Conservation (phyloP, 2,797 vertebrate genomes). For the Pampus argenteus region DNA sequence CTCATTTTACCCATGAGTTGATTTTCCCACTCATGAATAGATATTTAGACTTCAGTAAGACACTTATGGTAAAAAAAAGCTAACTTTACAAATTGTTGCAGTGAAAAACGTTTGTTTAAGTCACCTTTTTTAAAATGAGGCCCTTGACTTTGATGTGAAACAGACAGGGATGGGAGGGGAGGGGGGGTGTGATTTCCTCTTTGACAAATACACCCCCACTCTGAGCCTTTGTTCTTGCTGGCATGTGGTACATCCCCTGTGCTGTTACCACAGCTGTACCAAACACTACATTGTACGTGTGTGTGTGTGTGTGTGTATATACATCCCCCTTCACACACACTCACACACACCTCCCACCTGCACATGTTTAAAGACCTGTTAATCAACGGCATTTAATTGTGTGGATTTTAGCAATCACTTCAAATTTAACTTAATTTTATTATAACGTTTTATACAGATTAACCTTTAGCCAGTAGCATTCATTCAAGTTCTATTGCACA, state of each 20-base stretch:
- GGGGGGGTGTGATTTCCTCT: slow-evolving; percentile 74
- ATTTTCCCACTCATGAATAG: background rate
- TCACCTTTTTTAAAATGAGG: slow-evolving; percentile 50
- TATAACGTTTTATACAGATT: background rate
- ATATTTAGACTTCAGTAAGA: background rate
- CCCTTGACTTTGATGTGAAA: slow-evolving; percentile 77
- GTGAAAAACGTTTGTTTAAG: slow-evolving; percentile 56
- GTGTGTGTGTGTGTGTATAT: slow-evolving; percentile 12
- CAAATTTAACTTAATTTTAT: background rate
- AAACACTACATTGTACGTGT: slow-evolving; percentile 30
- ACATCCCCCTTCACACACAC: background rate
- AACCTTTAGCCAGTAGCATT: background rate
- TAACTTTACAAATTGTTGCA: slow-evolving; percentile 22
- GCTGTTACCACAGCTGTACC: slow-evolving; percentile 77
- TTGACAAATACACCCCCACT: slow-evolving; percentile 61
- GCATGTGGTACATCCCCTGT: slow-evolving; percentile 68
- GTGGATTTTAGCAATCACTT: slow-evolving; percentile 12
- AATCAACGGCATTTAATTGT: slow-evolving; percentile 17
- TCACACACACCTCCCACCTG: slow-evolving; percentile 16
- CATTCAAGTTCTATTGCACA: slow-evolving; percentile 5
- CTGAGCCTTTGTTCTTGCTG: slow-evolving; percentile 73
- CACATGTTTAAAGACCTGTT: slow-evolving; percentile 7
- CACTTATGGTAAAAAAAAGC: slow-evolving; percentile 3
- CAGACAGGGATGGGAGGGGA: slow-evolving; percentile 58
- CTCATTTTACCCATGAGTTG: background rate